Base-by-base conservation (phyloP, 2,888 invertebrate species). In the Drosophila mulleri region DNA sequence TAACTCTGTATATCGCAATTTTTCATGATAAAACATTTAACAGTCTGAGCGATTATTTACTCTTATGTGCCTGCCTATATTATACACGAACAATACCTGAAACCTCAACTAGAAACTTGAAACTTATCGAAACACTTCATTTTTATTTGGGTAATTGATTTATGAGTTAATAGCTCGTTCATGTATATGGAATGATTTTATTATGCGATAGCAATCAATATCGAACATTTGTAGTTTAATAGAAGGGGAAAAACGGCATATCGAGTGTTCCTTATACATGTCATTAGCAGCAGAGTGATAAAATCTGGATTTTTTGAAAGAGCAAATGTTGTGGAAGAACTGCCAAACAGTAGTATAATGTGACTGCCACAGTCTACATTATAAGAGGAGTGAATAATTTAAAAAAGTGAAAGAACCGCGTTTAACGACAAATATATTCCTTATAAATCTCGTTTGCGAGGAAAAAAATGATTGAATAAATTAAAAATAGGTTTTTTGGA, bases 131-230 rank as follows among this genome's bases (percentile, higher is more conserved):
- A 14, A 16, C 37, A 16, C 18, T 39, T 9, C 5, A 8, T 14
- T 35, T 32, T 65, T 44, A 67, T 65, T 53, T 41, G 50, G 23
- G 20, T 16, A 47, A 59, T 47, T 14, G 47, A 58, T 58, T 58
- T 50, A 62, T 54, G 32, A 9, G n/a, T 35, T 45, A 23, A 35
- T 47, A 42, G 45, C 26, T 35, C 37, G 23, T 37, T 45, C 14
- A 26, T 45, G 44, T 58, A 11, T 26, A 39, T 48, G 39, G 26
- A 44, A 54, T 26, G 23, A 47, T 37, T 44, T 62, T 56, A 45
- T 59, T 18, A 18, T 47, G 3, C 16, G 37, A 39, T 39, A 59
- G 39, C 18, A 47, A 2, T 29, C 14, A 29, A 47, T 59, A 59
- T 47, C 39, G 26, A 18, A 50, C 26, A 60, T 18, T 12, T 18